phyloP scores from a whole-genome alignment of 2,113 vertebrate genomes.

The Hippocampus barbouri region DNA sequence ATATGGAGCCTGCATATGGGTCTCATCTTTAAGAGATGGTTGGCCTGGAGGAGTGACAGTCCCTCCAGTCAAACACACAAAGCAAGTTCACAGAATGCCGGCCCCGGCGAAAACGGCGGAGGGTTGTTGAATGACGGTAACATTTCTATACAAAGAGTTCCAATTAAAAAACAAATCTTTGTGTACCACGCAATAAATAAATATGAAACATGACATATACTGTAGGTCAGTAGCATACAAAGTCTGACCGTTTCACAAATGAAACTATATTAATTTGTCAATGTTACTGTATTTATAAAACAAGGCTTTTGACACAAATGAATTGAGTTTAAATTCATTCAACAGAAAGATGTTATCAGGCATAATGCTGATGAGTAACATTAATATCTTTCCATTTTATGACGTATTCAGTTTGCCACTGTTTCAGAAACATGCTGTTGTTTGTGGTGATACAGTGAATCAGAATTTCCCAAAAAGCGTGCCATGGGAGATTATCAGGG shows the following conservation, averaged over 20 bases:
- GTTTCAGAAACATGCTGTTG: too few relatives aligned
- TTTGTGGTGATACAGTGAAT: too few relatives aligned
- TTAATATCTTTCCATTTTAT: too few relatives aligned
- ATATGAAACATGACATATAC: not conserved
- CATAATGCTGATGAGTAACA: too few relatives aligned
- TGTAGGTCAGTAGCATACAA: not conserved
- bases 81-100: constrained; percentile 29
- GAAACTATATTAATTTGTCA: not conserved
- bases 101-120: constrained; percentile 1
- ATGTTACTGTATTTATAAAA: too few relatives aligned
- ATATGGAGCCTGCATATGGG: constrained; percentile 66
- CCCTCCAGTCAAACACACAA: constrained; percentile 23
- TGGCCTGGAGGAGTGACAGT: constrained; percentile 35
- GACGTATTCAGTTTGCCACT: too few relatives aligned
- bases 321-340: too few relatives aligned
- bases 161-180: not conserved
- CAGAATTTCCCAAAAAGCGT: too few relatives aligned
- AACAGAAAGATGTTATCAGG: not conserved
- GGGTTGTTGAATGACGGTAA: constrained; percentile 22
- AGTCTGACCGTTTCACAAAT: not conserved
- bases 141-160: constrained; percentile 26
- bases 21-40: constrained; percentile 65
- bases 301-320: too few relatives aligned
- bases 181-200: not conserved
- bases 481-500: too few relatives aligned